Base-by-base conservation (phyloP, 2,797 vertebrate species). In the Caiman crocodilus region DNA sequence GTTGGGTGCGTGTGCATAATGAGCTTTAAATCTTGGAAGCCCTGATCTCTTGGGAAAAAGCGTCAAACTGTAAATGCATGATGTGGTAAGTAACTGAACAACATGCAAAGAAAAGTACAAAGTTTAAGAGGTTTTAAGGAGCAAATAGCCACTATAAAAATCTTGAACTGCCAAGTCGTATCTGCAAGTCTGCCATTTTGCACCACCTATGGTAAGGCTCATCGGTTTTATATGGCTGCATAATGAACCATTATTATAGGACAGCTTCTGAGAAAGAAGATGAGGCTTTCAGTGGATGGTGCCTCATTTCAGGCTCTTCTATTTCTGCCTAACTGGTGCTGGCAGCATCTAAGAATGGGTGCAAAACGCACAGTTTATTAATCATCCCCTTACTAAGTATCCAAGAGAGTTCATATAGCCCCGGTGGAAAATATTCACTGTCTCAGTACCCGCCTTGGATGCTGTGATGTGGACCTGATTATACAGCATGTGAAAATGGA, bases 381-480 rank as follows among this genome's bases (percentile, higher is more conserved):
- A 69, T 32, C 32, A 11, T 69, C 32, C 30, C 30, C 58, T 5
- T 32, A 35, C 87, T 50, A 74, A 16, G 57, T 2, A 4, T 30
- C 28, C 77, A 65, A 74, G 75, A 87, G 3, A 18, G 30, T 9
- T 90, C 32, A 2, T 1, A 26, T 11, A 82, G 12, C 61, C 77
- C 76, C 56, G 7, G 77, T 64, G 73, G 80, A 55, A 89, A 85
- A 78, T 58, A 57, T 0, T 87, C 58, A 5, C 20, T 35, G n/a
- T 9, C 88, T 88, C n/a, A 2, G 81, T 63, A 25, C 12, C 67
- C 50, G 12, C 23, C 15, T 25, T 3, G 32, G 79, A 10, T 2
- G 67, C 88, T 5, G 15, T 74, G 85, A 28, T 74, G 82, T 73
- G n/a, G 63, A 82, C 80, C 73, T 82, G 85, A 84, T 91, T 61